Evolutionary conservation across 2,113 vertebrate species (phyloP).

Genomic region (Xerus inauris): DNA sequence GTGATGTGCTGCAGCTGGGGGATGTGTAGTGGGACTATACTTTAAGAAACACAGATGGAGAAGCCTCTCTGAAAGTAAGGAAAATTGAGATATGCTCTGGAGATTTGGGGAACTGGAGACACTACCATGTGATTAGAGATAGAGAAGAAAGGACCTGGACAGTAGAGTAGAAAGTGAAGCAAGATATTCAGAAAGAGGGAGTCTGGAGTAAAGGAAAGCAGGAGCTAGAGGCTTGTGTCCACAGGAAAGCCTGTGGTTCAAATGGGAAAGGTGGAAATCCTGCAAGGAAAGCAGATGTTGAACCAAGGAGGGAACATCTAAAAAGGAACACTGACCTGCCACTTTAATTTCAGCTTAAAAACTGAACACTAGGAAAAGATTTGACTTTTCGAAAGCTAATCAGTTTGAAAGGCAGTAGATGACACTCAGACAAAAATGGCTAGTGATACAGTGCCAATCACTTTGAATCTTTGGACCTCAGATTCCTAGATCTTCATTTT

Average conservation of each 20-base stretch:
- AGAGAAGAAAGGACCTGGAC: not conserved
- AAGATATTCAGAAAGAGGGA: not conserved
- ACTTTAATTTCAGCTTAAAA: constrained; percentile 29
- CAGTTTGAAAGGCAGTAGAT: not conserved
- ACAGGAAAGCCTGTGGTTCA: fast-evolving
- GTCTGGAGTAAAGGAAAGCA: not conserved
- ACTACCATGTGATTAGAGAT: not conserved
- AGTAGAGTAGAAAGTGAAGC: not conserved
- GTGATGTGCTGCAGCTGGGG: not conserved
- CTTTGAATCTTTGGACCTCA: not conserved
- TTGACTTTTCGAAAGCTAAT: constrained; percentile 1
- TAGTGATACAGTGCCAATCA: not conserved
- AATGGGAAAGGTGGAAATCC: not conserved
- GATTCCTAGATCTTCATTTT: not conserved
- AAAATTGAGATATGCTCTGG: not conserved
- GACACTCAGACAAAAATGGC: not conserved
- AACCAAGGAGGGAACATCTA: not conserved
- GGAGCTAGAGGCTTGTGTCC: not conserved
- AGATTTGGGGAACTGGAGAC: not conserved
- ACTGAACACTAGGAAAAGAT: not conserved
- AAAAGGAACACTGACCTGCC: not conserved
- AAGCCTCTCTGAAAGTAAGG: not conserved
- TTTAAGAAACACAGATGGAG: not conserved
- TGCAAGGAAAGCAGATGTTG: not conserved
- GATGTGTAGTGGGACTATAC: no score